Conservation (phyloP, 2,888 invertebrate species). For the Athrips mouffetella region DNA sequence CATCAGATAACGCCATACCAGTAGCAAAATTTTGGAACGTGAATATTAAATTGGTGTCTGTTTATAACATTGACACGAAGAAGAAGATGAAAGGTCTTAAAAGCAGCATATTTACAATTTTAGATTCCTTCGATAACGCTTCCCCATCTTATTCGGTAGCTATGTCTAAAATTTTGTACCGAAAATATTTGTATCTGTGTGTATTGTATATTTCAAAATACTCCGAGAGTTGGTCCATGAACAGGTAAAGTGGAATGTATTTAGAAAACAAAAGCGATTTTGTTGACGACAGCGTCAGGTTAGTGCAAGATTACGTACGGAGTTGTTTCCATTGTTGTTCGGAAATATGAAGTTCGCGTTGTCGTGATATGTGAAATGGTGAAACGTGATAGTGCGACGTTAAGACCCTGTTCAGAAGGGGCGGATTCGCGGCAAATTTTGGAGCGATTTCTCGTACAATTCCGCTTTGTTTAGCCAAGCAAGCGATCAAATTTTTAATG, state of each 20-base stretch:
- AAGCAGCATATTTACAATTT: conserved; percentile 16
- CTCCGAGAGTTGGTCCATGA: conserved; percentile 31
- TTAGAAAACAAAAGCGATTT: conserved; percentile 45
- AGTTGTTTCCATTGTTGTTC: conserved; percentile 32
- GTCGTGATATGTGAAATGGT: conserved; percentile 16
- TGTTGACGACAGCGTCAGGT: conserved; percentile 42
- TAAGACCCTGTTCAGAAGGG: too few species aligned
- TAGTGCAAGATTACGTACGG: conserved; percentile 24
- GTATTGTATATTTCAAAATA: conserved; percentile 25
- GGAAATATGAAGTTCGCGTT: conserved; percentile 23
- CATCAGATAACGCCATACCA: too few species aligned
- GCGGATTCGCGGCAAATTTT: too few species aligned
- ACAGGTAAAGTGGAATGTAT: conserved; percentile 35
- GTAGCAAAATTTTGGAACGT: too few species aligned
- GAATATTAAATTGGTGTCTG: too few species aligned
- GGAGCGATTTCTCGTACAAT: too few species aligned
- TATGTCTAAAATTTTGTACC: conserved; percentile 27
- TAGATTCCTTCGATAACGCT: conserved; percentile 18
- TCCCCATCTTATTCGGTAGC: conserved; percentile 18
- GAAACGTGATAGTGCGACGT: conserved; percentile 9
- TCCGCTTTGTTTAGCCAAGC: too few species aligned
- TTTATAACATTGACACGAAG: too few species aligned
- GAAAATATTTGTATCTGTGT: conserved; percentile 36
- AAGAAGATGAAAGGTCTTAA: neutral
- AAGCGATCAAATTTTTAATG: too few species aligned